Percentiles rank a stretch among this genome's conserved stretches.
Conservation (phyloP, 1,140 invertebrate species). For the Tetragonula clypearis region DNA sequence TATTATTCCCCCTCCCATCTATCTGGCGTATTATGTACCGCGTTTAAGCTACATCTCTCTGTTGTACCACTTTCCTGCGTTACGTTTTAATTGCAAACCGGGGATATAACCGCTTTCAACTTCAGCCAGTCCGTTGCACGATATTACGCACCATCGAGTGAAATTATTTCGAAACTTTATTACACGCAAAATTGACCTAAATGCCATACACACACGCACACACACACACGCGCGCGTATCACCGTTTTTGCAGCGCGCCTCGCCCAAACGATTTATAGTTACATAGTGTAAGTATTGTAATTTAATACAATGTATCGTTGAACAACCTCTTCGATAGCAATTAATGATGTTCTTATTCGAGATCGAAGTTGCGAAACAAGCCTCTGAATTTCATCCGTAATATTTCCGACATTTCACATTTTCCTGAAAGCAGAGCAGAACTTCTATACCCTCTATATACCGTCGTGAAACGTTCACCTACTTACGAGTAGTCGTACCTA, state of each 20-base stretch:
- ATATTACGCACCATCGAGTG: not conserved
- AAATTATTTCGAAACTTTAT: constrained; percentile 24
- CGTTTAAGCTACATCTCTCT: not conserved
- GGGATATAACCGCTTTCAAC: constrained; percentile 9
- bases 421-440: not conserved
- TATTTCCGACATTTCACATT: not conserved
- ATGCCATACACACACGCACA: not conserved
- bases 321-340: too few relatives aligned
- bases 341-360: not conserved
- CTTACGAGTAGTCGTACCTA: constrained; percentile 45
- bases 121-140: not conserved
- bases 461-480: constrained; percentile 39
- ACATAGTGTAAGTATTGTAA: too few relatives aligned
- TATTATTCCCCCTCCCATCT: not conserved
- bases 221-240: too few relatives aligned
- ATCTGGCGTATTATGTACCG: not conserved
- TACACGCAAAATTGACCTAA: not conserved
- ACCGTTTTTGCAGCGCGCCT: not conserved
- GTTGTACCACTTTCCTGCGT: not conserved
- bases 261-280: too few relatives aligned
- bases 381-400: not conserved
- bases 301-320: too few relatives aligned
- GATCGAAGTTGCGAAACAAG: too few relatives aligned
- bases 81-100: constrained; percentile 26
- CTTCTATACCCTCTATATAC: not conserved